Evolutionary conservation across 2,797 vertebrate genomes (phyloP).

Genomic region (Pogoniulus pusillus): DNA sequence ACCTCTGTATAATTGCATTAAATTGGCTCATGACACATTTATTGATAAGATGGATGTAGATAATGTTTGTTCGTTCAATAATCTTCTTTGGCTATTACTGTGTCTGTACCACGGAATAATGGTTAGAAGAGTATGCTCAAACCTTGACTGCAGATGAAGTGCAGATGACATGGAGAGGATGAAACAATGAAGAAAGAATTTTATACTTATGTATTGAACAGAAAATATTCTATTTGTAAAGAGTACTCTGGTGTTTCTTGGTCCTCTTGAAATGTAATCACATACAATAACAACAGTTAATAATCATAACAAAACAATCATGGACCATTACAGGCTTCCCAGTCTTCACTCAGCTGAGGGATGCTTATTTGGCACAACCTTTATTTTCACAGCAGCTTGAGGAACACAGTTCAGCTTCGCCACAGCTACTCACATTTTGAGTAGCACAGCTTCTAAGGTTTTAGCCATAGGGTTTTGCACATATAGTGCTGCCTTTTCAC

Average conservation of each 20-base stretch:
- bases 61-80: slow-evolving; percentile 15
- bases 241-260: neutral
- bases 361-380: neutral
- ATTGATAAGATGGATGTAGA: slow-evolving; percentile 55
- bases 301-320: neutral
- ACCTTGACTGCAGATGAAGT: neutral
- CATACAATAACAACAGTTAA: neutral
- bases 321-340: neutral
- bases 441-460: neutral
- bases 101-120: neutral
- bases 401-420: neutral
- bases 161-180: neutral
- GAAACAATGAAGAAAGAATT: neutral
- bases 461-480: neutral
- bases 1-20: neutral
- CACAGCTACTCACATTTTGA: neutral
- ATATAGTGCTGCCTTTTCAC: neutral
- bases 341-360: neutral
- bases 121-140: neutral
- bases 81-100: slow-evolving; percentile 9
- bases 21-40: slow-evolving; percentile 26
- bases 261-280: neutral
- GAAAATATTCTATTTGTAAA: neutral
- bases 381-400: neutral
- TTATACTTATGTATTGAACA: neutral